Evolutionary conservation across 2,797 vertebrate species (phyloP).

Genomic region (Smutsia gigantea): DNA sequence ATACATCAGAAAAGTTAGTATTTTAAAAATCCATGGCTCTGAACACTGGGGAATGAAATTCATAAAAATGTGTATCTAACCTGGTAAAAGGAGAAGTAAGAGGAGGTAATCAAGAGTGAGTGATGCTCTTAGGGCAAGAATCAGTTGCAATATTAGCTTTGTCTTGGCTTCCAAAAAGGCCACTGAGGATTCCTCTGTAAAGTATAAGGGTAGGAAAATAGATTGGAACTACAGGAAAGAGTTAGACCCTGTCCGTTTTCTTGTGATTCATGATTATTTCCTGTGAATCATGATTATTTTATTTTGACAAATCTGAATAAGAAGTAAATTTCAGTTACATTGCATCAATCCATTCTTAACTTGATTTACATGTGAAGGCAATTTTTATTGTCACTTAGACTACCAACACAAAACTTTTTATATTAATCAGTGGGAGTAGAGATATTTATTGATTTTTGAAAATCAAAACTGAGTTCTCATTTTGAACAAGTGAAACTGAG

Average conservation of each 20-base stretch:
- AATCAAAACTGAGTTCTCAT: not conserved
- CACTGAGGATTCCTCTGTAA: not conserved
- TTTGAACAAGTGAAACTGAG: not conserved
- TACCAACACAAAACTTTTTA: not conserved
- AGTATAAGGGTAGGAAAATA: not conserved
- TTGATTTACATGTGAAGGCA: not conserved
- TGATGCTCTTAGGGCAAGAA: not conserved
- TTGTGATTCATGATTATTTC: not conserved
- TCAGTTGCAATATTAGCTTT: not conserved
- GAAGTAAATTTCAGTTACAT: not conserved
- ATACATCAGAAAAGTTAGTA: not conserved
- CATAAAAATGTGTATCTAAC: not conserved
- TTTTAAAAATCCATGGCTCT: not conserved
- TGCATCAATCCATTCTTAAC: not conserved
- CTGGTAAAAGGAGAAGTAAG: not conserved
- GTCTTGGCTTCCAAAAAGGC: not conserved
- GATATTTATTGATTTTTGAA: not conserved
- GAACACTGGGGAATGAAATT: not conserved
- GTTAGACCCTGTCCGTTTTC: not conserved
- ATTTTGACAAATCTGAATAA: not conserved
- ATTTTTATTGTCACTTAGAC: not conserved
- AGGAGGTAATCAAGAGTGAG: not conserved
- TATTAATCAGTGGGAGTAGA: not conserved
- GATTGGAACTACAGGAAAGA: not conserved
- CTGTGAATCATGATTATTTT: not conserved